Evolutionary conservation across 2,888 invertebrate species (phyloP).

Genomic region (Agriopis leucophaearia): DNA sequence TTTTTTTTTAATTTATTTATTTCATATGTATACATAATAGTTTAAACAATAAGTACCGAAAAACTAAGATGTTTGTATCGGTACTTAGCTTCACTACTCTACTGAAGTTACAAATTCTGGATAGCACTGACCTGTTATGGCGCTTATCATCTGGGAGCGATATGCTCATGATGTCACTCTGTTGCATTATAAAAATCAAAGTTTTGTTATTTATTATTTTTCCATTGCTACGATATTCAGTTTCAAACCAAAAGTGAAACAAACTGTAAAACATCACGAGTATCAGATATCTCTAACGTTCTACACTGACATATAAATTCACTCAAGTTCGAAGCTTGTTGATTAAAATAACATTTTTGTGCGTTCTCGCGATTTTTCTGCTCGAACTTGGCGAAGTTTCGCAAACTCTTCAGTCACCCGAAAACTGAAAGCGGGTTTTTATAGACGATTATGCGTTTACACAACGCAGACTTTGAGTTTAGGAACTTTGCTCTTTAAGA

Average conservation of each 20-base stretch:
- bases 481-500: slow-evolving; percentile 49
- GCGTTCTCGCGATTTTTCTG: slow-evolving; percentile 51
- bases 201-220: too few relatives aligned
- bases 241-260: background rate
- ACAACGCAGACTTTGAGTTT: slow-evolving; percentile 53
- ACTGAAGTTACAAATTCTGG: too few relatives aligned
- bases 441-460: slow-evolving; percentile 61
- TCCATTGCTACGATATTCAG: background rate
- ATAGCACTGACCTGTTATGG: too few relatives aligned
- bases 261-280: background rate
- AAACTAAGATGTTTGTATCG: too few relatives aligned
- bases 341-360: slow-evolving; percentile 71
- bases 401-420: slow-evolving; percentile 40
- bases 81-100: too few relatives aligned
- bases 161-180: too few relatives aligned
- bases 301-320: slow-evolving; percentile 15
- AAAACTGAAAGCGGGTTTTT: slow-evolving; percentile 51
- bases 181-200: too few relatives aligned
- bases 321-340: slow-evolving; percentile 56
- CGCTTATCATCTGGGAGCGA: too few relatives aligned
- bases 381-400: slow-evolving; percentile 43
- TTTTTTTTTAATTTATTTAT: too few relatives aligned
- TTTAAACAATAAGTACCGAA: too few relatives aligned
- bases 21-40: too few relatives aligned
- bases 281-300: slow-evolving; percentile 31